Evolutionary conservation across 2,797 vertebrate species (phyloP).

Genomic region (Sebastes glaucus): DNA sequence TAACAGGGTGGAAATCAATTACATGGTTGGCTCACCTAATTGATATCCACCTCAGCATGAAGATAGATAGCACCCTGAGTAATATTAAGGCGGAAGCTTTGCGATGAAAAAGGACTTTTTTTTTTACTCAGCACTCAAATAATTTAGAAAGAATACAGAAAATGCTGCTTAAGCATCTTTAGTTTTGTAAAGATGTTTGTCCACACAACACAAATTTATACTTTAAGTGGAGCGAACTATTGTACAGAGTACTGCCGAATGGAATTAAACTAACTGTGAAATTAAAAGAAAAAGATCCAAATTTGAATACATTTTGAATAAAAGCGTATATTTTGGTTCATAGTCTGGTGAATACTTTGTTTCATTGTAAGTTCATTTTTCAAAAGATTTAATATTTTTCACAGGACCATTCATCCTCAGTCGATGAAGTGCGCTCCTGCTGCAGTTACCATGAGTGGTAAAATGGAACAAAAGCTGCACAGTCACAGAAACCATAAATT

Average conservation of each 20-base stretch:
- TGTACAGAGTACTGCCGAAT: not conserved
- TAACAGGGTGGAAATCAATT: conserved; percentile 84
- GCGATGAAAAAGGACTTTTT: conserved; percentile 57
- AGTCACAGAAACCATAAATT: conserved; percentile 30
- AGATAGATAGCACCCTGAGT: conserved; percentile 72
- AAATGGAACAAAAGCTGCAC: conserved; percentile 27
- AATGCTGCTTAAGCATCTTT: conserved; percentile 33
- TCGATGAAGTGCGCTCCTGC: conserved; percentile 21
- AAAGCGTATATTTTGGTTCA: not conserved
- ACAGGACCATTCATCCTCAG: conserved; percentile 1
- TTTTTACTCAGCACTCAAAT: conserved; percentile 42
- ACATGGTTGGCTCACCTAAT: conserved; percentile 83
- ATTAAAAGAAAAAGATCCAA: not conserved
- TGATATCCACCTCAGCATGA: conserved; percentile 78
- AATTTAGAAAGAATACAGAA: conserved; percentile 28
- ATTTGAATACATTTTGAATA: not conserved
- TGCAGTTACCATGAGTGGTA: conserved; percentile 6
- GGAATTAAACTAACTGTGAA: not conserved
- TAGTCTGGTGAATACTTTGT: not conserved
- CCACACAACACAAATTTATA: not conserved
- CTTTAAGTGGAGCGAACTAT: not conserved
- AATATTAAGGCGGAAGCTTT: conserved; percentile 53
- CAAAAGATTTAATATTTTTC: conserved; percentile 12
- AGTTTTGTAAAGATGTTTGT: conserved; percentile 3
- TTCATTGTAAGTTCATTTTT: conserved; percentile 10